These are phyloP conservation scores for Heliconius erato DNA, from an alignment of 2,888 invertebrate genomes.

Conservation along the genomic window DNA sequence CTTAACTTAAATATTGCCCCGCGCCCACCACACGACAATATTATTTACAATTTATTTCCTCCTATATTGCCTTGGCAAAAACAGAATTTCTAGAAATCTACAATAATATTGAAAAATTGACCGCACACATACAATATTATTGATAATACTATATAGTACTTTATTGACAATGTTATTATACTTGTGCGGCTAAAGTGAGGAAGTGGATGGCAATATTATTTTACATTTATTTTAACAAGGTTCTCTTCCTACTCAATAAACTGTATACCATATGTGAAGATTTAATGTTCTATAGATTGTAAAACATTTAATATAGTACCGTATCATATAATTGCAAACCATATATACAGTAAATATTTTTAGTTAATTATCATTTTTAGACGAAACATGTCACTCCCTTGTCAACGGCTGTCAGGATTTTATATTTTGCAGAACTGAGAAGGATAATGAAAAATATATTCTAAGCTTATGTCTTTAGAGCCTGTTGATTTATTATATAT, in stretches of 20 bases:
- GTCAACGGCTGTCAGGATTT: slow-evolving; percentile 29
- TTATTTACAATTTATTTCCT: too few relatives aligned
- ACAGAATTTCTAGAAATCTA: too few relatives aligned
- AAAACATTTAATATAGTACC: not conserved
- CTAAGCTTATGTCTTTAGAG: not conserved
- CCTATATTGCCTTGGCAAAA: too few relatives aligned
- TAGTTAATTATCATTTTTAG: not conserved
- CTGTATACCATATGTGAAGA: not conserved
- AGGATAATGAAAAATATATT: slow-evolving; percentile 18
- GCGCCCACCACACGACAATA: too few relatives aligned
- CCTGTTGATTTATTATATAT: slow-evolving; percentile 16
- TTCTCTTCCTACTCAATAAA: too few relatives aligned
- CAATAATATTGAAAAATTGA: too few relatives aligned
- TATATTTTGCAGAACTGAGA: slow-evolving; percentile 4
- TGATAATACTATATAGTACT: too few relatives aligned
- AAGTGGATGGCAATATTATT: too few relatives aligned
- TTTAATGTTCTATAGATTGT: not conserved
- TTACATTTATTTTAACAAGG: not conserved
- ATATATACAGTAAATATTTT: not conserved
- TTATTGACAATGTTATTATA: too few relatives aligned
- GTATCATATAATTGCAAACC: not conserved
- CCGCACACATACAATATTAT: too few relatives aligned
- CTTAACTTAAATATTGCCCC: too few relatives aligned
- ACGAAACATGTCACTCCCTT: not conserved
- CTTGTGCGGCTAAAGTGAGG: too few relatives aligned